Base-by-base conservation (phyloP, 1,140 invertebrate species). In the Venustaconcha ellipsiformis region DNA sequence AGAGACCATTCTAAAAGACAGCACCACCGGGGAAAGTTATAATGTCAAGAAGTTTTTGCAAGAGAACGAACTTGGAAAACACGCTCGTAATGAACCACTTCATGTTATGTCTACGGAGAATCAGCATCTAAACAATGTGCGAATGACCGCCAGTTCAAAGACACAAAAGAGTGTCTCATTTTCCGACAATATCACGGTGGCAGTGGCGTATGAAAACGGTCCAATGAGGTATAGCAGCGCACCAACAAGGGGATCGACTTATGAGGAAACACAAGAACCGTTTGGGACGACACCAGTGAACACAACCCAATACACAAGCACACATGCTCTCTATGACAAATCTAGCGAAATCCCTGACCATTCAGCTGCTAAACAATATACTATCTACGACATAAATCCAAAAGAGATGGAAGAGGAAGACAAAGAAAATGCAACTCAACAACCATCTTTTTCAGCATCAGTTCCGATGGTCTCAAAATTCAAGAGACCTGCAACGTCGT, bases 1-100 rank as follows among this genome's bases (percentile, higher is more conserved):
- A 14, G 82, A 81, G 15, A 78, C 86, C 13, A 79, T 88, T 56
- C 81, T 82, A 18, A 84, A 80, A 62, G 86, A 89, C 66, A 80
- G 78, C 67, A 83, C 79, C n/a, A 84, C 83, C 67, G 89, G 88
- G 14, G 82, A 84, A 11, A 81, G 79, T 64, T 89, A 88, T 77
- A 90, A 88, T 75, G 84, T 83, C n/a, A 78, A 79, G 57, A 89
- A 87, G 69, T 90, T 88, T 72, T 79, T 90, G 18, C 88, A 90
- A 78, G 86, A 89, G 55, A 79, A 87, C 57, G 74, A 81, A 48
- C 57, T 89, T 17, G 75, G 81, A 14, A 79, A 67, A 14, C 75
- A 76, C 80, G 82, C 80, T 14, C 74, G 87, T n/a, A 77, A 81
- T 23, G 87, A 89, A 78, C 86, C 88, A 4, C 72, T 80, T 0